Conservation (phyloP, 92 coral and sea anemone genomes). For the Umimayanthus chanpuru region DNA sequence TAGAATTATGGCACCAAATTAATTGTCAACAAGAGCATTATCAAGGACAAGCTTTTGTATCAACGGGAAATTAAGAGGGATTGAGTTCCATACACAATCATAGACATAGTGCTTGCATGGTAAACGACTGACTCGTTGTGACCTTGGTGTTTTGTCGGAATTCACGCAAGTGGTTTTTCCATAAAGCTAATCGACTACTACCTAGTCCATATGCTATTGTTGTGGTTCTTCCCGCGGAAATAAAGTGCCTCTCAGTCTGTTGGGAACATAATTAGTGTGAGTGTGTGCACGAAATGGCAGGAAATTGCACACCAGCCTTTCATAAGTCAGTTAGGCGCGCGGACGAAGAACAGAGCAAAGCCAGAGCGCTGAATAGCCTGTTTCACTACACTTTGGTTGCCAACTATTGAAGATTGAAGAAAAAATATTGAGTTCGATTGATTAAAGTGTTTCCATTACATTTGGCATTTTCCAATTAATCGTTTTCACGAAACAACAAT, state of each 20-base stretch:
- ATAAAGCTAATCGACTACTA: not conserved
- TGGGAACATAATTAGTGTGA: not conserved
- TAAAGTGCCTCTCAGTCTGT: not conserved
- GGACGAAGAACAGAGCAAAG: too few relatives aligned
- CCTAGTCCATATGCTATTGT: not conserved
- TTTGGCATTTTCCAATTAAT: too few relatives aligned
- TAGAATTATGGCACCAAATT: not conserved
- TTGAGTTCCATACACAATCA: not conserved
- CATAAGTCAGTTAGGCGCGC: not conserved
- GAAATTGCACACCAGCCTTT: not conserved
- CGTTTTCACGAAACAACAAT: too few relatives aligned
- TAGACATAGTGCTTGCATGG: not conserved
- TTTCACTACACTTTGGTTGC: not conserved
- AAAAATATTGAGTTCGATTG: not conserved
- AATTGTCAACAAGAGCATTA: not conserved
- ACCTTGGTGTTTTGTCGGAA: conserved; percentile 16
- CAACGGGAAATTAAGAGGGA: not conserved
- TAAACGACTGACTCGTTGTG: not conserved
- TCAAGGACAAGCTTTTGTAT: not conserved
- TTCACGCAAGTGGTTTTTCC: not conserved
- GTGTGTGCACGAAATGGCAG: not conserved
- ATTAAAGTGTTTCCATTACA: too few relatives aligned
- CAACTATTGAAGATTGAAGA: not conserved
- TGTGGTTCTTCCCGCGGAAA: not conserved
- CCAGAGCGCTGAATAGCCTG: not conserved